Base-by-base conservation (phyloP, 30 jellyfish, hydroid and myxozoan genomes). In the Nemopilema nomurai region DNA sequence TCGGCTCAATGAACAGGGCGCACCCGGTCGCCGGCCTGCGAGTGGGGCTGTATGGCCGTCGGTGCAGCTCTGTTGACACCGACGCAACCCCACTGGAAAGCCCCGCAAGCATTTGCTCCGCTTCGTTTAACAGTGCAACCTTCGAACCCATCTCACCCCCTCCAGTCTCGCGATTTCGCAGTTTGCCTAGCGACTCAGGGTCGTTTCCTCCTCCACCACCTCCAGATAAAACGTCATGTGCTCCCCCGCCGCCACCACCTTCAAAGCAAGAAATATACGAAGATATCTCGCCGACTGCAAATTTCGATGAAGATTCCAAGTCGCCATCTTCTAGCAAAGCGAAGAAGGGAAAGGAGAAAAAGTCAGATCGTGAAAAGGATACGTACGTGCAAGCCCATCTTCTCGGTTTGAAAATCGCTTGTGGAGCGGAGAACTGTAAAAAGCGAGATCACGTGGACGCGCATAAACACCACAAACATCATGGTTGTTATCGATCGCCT, bases 81-180 rank as follows among this genome's bases (percentile, higher is more conserved):
- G 88, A 79, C 21, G 57, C 67, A 7, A 71, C 84, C 24, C 21
- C 96, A 19, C 49, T 85, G 27, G 97, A 90, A 52, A 88, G 97
- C 65, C 92, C 98, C 31, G 87, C 97, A 16, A 77, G 86, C 51
- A 84, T 88, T 20, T 69, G 97, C 52, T 84, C 97, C 16, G 89
- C 96, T 25, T 77, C 96, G 3, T 72, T 74, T 57, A 78, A 76
- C 94, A 89, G 89, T 49, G 90, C 84, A 71, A 66, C 90, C 70
- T 78, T 87, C 68, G 97, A 95, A 71, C 98, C 99, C 3, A 74
- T 95, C 24, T 97, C 97, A 25, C 97, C 97, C 29, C 92, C 96
- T 16, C 87, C 92, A 0, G 74, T 70, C 0, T 62, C 74, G 52
- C 77, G 90, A 16, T 25, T 62, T 18, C 82, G 82, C 27, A 28